Conservation (phyloP, 2,888 invertebrate genomes). For the Tanypteryx hageni region DNA sequence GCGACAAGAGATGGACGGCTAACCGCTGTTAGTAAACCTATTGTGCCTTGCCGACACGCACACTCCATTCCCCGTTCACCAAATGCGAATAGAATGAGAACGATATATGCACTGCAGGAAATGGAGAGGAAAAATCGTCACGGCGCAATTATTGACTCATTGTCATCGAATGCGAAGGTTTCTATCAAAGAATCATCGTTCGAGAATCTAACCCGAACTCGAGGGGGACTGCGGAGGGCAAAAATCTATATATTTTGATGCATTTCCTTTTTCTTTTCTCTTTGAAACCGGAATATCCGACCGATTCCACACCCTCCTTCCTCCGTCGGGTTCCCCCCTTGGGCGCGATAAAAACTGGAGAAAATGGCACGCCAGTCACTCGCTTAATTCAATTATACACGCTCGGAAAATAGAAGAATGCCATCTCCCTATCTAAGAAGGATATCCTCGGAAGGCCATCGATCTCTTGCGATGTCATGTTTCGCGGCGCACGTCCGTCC, state of each 20-base stretch:
- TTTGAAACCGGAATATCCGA: slow-evolving; percentile 17
- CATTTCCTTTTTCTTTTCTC: background rate
- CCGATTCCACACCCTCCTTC: background rate
- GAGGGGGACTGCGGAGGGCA: background rate
- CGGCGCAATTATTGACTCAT: background rate
- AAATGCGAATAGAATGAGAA: background rate
- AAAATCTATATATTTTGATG: slow-evolving; percentile 8
- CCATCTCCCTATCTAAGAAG: background rate
- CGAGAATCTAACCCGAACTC: background rate
- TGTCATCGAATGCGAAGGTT: too few species aligned
- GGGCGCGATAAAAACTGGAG: background rate
- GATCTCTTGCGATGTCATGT: too few species aligned
- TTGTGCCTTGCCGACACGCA: background rate
- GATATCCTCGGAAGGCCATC: too few species aligned
- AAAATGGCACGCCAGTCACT: slow-evolving; percentile 51
- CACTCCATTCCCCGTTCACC: background rate
- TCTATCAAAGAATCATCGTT: too few species aligned
- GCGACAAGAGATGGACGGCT: too few species aligned
- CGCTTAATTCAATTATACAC: slow-evolving; percentile 43
- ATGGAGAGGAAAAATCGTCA: background rate
- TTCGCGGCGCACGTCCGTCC: too few species aligned
- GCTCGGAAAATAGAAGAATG: background rate
- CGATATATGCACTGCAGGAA: background rate
- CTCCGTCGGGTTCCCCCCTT: background rate
- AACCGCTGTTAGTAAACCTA: too few species aligned